Percentiles rank a stretch among this genome's conserved stretches.
These are phyloP conservation scores for Agrypnia vestita DNA, from an alignment of 1,140 invertebrate species.

Conservation along the genomic window DNA sequence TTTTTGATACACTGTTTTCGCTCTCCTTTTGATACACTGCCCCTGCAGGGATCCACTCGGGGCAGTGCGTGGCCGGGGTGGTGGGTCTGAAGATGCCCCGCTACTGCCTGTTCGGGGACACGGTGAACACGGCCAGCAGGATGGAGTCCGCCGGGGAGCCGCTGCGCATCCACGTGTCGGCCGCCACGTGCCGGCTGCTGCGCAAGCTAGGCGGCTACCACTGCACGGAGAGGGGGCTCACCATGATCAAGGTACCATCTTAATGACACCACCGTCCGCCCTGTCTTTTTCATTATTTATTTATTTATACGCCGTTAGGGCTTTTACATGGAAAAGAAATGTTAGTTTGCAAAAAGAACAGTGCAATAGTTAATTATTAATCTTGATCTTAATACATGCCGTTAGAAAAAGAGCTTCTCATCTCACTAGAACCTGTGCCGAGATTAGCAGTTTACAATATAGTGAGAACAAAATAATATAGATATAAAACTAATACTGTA, in stretches of 20 bases:
- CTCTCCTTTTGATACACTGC: too few relatives aligned
- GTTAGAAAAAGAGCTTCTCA: too few relatives aligned
- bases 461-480: too few relatives aligned
- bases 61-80: slow-evolving; percentile 88
- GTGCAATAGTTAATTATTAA: too few relatives aligned
- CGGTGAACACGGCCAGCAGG: slow-evolving; percentile 92
- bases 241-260: slow-evolving; percentile 79
- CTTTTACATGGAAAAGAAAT: too few relatives aligned
- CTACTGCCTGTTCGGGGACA: slow-evolving; percentile 93
- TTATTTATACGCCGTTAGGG: too few relatives aligned
- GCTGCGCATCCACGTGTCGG: slow-evolving; percentile 82
- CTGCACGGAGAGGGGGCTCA: slow-evolving; percentile 79
- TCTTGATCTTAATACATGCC: too few relatives aligned
- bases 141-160: slow-evolving; percentile 95
- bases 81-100: slow-evolving; percentile 93
- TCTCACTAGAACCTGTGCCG: too few relatives aligned
- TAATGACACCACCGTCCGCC: neutral
- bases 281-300: slow-evolving; percentile 28
- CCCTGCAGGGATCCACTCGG: slow-evolving; percentile 70
- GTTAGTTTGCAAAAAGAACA: too few relatives aligned
- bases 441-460: too few relatives aligned
- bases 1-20: too few relatives aligned
- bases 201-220: slow-evolving; percentile 81
- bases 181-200: slow-evolving; percentile 77
- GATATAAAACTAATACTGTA: too few relatives aligned